Conservation (phyloP, 2,797 vertebrate genomes). For the Denticeps clupeoides region DNA sequence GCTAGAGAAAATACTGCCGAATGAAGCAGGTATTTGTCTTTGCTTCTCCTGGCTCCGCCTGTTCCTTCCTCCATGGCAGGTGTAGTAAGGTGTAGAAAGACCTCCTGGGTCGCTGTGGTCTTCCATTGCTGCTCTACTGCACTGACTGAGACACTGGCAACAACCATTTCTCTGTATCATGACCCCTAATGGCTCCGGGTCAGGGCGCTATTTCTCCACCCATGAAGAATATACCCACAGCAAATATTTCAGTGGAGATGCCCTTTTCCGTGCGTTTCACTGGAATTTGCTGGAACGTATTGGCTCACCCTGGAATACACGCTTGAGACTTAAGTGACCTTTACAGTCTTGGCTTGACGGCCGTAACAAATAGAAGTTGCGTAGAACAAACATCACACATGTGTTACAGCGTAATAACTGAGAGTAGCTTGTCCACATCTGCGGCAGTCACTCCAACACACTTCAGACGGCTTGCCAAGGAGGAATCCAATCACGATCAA, state of each 20-base stretch:
- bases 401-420: slow-evolving; percentile 7
- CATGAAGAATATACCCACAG: slow-evolving; percentile 12
- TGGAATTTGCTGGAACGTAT: slow-evolving; percentile 5
- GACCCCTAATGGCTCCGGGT: slow-evolving; percentile 11
- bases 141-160: not conserved
- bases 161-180: not conserved
- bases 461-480: not conserved
- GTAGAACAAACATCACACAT: slow-evolving; percentile 16
- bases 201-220: slow-evolving; percentile 1
- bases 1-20: too few species aligned
- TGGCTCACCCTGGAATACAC: not conserved
- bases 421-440: slow-evolving; percentile 8
- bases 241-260: slow-evolving; percentile 12
- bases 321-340: slow-evolving; percentile 17
- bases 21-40: too few species aligned
- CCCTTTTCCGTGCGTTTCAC: slow-evolving; percentile 16
- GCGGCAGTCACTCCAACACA: not conserved
- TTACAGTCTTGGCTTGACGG: slow-evolving; percentile 13
- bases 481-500: slow-evolving; percentile 4
- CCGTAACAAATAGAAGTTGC: slow-evolving; percentile 12
- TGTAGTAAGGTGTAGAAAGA: too few species aligned
- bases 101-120: not conserved
- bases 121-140: not conserved
- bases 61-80: too few species aligned
- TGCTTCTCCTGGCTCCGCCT: too few species aligned